Conservation (phyloP, 1,140 invertebrate genomes). For the Cydia splendana region DNA sequence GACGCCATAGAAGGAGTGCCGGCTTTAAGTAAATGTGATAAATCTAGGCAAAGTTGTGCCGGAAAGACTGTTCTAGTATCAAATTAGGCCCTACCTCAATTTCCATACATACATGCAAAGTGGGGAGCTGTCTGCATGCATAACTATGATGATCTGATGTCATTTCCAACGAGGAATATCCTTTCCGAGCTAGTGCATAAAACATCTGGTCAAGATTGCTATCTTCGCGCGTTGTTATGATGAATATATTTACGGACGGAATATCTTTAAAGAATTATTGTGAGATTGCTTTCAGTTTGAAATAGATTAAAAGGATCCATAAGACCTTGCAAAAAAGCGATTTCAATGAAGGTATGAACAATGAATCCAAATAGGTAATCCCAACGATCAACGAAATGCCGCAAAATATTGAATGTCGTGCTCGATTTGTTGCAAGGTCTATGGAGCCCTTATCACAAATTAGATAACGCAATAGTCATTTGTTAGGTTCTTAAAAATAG, state of each 20-base stretch:
- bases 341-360: no score
- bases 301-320: background rate
- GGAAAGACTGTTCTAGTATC: background rate
- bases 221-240: background rate
- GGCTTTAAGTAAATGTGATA: no score
- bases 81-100: background rate
- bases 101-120: background rate
- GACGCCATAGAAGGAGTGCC: no score
- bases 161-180: constrained; percentile 24
- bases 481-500: no score
- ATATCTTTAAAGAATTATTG: background rate
- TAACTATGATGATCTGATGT: constrained; percentile 9
- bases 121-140: background rate
- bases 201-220: constrained; percentile 12
- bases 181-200: background rate
- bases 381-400: no score
- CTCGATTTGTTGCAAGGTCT: no score
- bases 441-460: no score
- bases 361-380: no score
- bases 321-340: background rate
- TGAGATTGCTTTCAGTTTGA: background rate
- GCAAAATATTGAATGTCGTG: no score
- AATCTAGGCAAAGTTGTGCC: no score
- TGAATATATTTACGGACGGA: background rate
- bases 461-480: no score